Evolutionary conservation across 2,113 vertebrate genomes (phyloP), one percentile per base, ranked within the genome.

Genomic region (Holacanthus passer): DNA sequence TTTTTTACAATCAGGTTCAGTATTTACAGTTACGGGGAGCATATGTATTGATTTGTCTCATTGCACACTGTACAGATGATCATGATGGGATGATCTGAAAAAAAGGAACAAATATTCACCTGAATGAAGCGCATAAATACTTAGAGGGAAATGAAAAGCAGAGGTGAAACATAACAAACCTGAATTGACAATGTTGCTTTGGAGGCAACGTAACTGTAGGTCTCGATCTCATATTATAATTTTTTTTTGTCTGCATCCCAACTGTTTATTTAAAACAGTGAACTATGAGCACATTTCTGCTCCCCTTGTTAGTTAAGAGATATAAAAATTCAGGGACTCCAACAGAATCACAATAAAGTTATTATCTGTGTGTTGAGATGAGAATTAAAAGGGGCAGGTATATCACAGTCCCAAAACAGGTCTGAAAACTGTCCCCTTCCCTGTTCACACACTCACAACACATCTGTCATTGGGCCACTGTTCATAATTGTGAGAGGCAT

Each of bases 1-100:
- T n/a, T 55, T 82, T 88, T 52, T 82, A 94, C 87, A 93, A 84
- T 90, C 67, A 83, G 47, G 55, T 86, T 82, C 52, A 87, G 75
- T 90, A 93, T 92, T 52, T 92, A 94, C 91, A 92, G 63, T 73
- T 76, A 84, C 37, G 52, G 63, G 52, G 20, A 78, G 85, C 71
- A 63, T 59, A 37, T 4, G 52, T 68, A 62, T 22, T 73, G 70
- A 82, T 84, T 84, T 71, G 82, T 86, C 68, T 87, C 79, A 62
- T 22, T 83, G 83, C 60, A 76, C 52, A 73, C 47, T 62, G 50
- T 47, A 71, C 60, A 47, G 59, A 71, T 47, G 65, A 62, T 60
- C 14, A 35, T 70, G 27, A 79, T 27, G n/a, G 29, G 17, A 31
- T 32, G 45, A 67, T 65, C 31, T 58, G 41, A 37, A 37, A 39